Evolutionary conservation across 1,140 invertebrate genomes (phyloP).

Genomic region (Drosophila sproati): DNA sequence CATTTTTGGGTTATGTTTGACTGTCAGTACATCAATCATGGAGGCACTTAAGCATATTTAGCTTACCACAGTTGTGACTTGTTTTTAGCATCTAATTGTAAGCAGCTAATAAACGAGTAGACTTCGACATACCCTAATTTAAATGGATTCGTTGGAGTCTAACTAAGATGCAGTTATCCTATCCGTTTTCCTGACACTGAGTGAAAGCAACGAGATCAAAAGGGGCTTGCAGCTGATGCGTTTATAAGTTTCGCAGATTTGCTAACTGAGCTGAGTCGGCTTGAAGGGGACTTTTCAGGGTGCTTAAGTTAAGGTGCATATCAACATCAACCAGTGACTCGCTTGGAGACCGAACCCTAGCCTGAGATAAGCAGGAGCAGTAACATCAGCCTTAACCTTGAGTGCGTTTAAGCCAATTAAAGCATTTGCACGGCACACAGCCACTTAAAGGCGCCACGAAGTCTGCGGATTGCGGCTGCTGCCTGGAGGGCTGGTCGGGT

Average conservation of each 20-base stretch:
- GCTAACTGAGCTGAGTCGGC: conserved; percentile 20
- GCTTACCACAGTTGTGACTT: background rate
- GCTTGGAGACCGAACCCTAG: too few species aligned
- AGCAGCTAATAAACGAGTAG: conserved; percentile 19
- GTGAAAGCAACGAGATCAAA: too few species aligned
- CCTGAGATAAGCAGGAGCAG: conserved; percentile 26
- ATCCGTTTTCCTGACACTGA: too few species aligned
- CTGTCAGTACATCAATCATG: conserved; percentile 24
- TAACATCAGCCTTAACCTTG: conserved; percentile 26
- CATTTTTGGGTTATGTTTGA: background rate
- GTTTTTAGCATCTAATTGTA: conserved; percentile 22
- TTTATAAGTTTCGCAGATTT: conserved; percentile 7
- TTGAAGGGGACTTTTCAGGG: background rate
- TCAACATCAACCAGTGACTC: too few species aligned
- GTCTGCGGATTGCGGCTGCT: background rate
- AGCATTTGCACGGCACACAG: conserved; percentile 59
- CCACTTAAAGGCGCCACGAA: conserved; percentile 38
- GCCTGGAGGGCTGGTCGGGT: background rate
- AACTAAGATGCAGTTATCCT: too few species aligned
- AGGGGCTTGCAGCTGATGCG: too few species aligned
- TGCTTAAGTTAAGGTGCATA: too few species aligned
- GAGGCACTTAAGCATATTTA: conserved; percentile 11
- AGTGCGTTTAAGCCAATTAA: conserved; percentile 61
- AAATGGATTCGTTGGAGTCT: too few species aligned
- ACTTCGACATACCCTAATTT: conserved; percentile 34